Base-by-base conservation (phyloP, 2,113 vertebrate genomes). In the Dasypus novemcinctus region DNA sequence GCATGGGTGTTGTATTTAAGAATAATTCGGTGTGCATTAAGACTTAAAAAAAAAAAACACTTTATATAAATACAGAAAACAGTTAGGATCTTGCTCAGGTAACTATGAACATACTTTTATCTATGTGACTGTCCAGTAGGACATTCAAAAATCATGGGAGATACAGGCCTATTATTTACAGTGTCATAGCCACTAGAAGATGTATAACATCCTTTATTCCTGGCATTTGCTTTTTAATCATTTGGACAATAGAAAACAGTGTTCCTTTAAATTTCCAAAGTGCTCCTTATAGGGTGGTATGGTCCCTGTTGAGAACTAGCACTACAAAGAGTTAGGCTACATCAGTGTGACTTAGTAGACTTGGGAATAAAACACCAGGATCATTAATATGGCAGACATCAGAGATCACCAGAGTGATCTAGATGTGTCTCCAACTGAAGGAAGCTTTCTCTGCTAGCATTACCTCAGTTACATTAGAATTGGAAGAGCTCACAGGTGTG, bases 331-430 rank as follows among this genome's bases (percentile, higher is more conserved):
- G n/a, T 46, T 10, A 4, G 33, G 38, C 29, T 64, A 59, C 7
- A 3, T 33, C 17, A 75, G 5, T 86, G 33, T 25, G 15, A 86
- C 25, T 36, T 59, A 33, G 78, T 5, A 38, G 75, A 17, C 38
- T n/a, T 2, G 1, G 13, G 33, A 31, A 29, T 29, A 61, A 86
- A 38, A 49, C 29, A 66, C 12, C n/a, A 66, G 75, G 29, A 8
- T 36, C 9, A 8, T 11, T 4, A 85, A 27, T 21, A 12, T 0
- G 2, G 41, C 9, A 61, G 31, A 78, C 17, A 20, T 0, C 31
- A 63, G 59, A n/a, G 71, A 25, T 8, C 31, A 3, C 31, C 0
- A 2, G 27, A 21, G 64, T n/a, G 23, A 41, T 4, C 27, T 3
- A 43, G 31, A 49, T 1, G 21, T n/a, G 75, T 43, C 4, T 31